A percentile compares a stretch with the other conserved stretches of the same genome.
phyloP scores from a whole-genome alignment of 2,888 invertebrate genomes.

The Lithophane leautieri region DNA sequence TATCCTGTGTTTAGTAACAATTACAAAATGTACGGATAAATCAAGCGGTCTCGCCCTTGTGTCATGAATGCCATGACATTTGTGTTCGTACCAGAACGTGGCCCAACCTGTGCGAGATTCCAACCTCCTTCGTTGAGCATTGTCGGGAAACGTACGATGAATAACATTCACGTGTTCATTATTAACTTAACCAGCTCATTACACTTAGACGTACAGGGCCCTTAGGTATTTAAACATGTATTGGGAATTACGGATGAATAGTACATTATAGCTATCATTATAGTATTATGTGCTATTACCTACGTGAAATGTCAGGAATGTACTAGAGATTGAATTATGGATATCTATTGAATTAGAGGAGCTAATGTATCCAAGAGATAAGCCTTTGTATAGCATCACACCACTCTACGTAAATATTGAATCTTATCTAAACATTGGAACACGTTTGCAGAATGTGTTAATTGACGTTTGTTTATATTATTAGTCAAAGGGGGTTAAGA shows the following conservation, averaged over 20 bases:
- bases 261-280: constrained; percentile 25
- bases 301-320: constrained; percentile 41
- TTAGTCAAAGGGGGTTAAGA: constrained; percentile 48
- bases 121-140: constrained; percentile 73
- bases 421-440: constrained; percentile 34
- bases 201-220: not conserved
- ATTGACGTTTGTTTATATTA: constrained; percentile 49
- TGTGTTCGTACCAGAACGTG: constrained; percentile 71
- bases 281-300: constrained; percentile 26
- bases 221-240: constrained; percentile 5
- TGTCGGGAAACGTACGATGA: constrained; percentile 79
- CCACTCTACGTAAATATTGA: constrained; percentile 42
- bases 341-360: constrained; percentile 31
- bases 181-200: not conserved
- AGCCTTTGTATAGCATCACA: constrained; percentile 26
- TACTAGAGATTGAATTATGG: constrained; percentile 15
- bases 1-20: constrained; percentile 45
- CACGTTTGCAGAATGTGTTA: constrained; percentile 48
- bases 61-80: constrained; percentile 82
- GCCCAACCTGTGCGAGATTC: constrained; percentile 64
- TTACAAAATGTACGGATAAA: constrained; percentile 64
- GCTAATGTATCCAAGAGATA: constrained; percentile 35
- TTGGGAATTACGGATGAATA: constrained; percentile 5
- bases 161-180: constrained; percentile 42
- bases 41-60: constrained; percentile 77